Conservation (phyloP, 2,113 vertebrate genomes). For the cattle (Bos taurus) region ARS-UCD2.0 NC_037339.1:48397501-48398000, state of each 20-base stretch:
- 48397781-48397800: not conserved
- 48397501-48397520: not conserved
- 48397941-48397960: not conserved
- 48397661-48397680: not conserved
- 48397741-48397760: not conserved
- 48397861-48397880: not conserved
- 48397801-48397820: not conserved
- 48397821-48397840: not conserved
- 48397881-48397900: constrained; percentile 15
- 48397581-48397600: not conserved
- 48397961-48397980: not conserved
- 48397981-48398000: not conserved
- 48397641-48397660: not conserved
- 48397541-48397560: not conserved
- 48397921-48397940: not conserved
- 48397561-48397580: not conserved
- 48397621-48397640: not conserved
- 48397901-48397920: not conserved
- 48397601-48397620: not conserved
- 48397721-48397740: not conserved
- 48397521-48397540: not conserved
- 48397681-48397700: not conserved
- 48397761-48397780: not conserved
- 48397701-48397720: not conserved
- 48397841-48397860: not conserved